A percentile compares a stretch with the other conserved stretches of the same genome.
phyloP scores from a whole-genome alignment of 2,113 vertebrate genomes.

The Galeopterus variegatus region DNA sequence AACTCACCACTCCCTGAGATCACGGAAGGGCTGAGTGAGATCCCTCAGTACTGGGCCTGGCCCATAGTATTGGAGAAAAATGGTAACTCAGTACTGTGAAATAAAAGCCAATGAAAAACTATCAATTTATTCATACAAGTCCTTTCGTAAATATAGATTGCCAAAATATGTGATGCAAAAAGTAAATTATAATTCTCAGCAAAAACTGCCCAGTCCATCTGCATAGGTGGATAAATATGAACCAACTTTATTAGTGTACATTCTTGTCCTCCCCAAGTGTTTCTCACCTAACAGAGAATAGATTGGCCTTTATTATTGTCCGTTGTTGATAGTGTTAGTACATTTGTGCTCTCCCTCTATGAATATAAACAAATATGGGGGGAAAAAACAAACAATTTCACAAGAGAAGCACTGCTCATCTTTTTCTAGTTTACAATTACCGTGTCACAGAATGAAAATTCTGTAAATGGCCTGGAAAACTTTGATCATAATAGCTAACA shows the following conservation, averaged over 20 bases:
- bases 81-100: not conserved
- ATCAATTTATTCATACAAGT: not conserved
- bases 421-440: conserved; percentile 37
- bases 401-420: not conserved
- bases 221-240: not conserved
- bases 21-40: not conserved
- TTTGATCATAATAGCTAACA: not conserved
- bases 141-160: not conserved
- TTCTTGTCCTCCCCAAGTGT: not conserved
- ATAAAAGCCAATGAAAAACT: not conserved
- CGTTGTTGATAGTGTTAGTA: not conserved
- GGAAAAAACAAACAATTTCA: not conserved
- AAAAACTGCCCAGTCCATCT: not conserved
- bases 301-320: not conserved
- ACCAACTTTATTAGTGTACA: not conserved
- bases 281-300: not conserved
- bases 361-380: not conserved
- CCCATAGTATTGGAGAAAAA: not conserved
- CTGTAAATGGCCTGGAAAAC: conserved; percentile 13
- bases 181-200: not conserved
- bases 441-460: conserved; percentile 28
- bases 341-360: not conserved
- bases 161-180: not conserved
- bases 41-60: not conserved
- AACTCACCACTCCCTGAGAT: not conserved